phyloP scores from a whole-genome alignment of 2,888 invertebrate species.

The Stegana nigrithorax region DNA sequence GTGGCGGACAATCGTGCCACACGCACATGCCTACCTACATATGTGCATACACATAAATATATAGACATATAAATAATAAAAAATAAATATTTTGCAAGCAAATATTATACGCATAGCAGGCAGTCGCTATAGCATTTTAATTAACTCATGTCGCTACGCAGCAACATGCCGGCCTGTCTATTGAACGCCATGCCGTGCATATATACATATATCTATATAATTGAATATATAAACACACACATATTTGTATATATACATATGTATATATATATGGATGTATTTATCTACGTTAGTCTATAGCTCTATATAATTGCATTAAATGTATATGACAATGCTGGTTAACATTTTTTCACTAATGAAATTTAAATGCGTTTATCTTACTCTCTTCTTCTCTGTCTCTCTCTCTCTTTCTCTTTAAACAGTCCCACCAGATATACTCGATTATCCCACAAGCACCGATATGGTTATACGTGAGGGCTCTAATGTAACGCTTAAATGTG shows the following conservation, averaged over 20 bases:
- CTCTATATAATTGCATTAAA: no score
- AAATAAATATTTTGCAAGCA: not conserved
- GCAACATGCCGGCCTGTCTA: not conserved
- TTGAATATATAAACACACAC: not conserved
- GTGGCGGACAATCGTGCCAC: no score
- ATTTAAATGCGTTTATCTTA: not conserved
- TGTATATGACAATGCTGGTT: not conserved
- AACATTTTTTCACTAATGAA: not conserved
- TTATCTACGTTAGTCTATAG: not conserved
- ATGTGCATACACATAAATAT: no score
- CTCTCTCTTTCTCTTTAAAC: conserved; percentile 33
- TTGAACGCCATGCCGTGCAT: not conserved
- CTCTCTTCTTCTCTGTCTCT: not conserved
- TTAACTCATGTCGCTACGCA: not conserved
- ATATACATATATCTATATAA: not conserved
- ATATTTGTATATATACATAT: conserved; percentile 1
- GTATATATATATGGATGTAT: not conserved
- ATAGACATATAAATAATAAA: not conserved
- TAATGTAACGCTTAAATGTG: conserved; percentile 86
- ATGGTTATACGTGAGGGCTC: conserved; percentile 89
- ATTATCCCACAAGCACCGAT: conserved; percentile 85
- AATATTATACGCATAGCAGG: not conserved
- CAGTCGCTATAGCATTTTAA: conserved; percentile 9
- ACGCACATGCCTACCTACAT: no score
- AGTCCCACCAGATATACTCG: conserved; percentile 89